Base-by-base conservation (phyloP, 2,113 vertebrate species). In the Pavo muticus region DNA sequence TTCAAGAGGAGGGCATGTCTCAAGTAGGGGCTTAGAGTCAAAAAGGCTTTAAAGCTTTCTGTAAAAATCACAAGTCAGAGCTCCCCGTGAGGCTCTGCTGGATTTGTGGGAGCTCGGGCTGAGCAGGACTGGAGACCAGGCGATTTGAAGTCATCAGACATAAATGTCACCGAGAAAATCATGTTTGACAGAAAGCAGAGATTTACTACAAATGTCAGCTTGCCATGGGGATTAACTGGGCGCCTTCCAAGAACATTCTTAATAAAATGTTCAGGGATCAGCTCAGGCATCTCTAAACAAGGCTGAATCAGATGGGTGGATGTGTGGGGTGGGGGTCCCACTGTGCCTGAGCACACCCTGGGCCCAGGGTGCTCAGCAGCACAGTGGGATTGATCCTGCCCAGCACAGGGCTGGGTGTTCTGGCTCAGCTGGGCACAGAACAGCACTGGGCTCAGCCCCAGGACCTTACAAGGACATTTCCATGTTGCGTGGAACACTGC, bases 201-300 rank as follows among this genome's bases (percentile, higher is more conserved):
- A 40, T 42, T 92, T 94, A 83, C 86, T 40, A 82, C 79, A 80
- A 95, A 93, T 84, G 87, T 84, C 96, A 89, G 93, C 83, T 68
- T 69, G 84, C 67, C 83, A 17, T 3, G 30, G 79, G 76, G 92
- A 91, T 96, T 87, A 94, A 70, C 94, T 76, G 88, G 80, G 84
- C 1, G 30, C 63, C 90, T 91, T 95, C 94, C 92, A 72, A 74
- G 80, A 84, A 63, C 27, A 14, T 65, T 40, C 54, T 35, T 80
- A 80, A 91, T 84, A 54, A 91, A 91, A 71, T 1, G 1, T 47
- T 47, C 15, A 52, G 64, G 75, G 65, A 64, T 81, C 27, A 1
- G 76, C 80, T 59, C 85, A 24, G 54, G n/a, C 9, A 0, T 25
- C 84, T 73, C 59, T 63, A 76, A 25, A 21, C 57, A 72, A 40